phyloP scores from a whole-genome alignment of 2,797 vertebrate genomes.

The Heteromormyrus szaboi region DNA sequence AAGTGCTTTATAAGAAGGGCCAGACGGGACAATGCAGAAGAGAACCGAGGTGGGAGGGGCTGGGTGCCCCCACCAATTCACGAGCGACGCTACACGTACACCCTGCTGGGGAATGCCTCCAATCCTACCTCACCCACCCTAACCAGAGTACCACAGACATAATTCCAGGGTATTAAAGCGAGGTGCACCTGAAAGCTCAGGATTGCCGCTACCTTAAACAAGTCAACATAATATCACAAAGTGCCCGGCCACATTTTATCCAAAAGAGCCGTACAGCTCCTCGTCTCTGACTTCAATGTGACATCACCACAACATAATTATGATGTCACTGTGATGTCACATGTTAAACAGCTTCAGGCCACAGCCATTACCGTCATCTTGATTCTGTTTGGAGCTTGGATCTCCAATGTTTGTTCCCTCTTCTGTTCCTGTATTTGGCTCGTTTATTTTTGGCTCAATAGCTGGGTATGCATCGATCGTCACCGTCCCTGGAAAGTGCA shows the following conservation, averaged over 20 bases:
- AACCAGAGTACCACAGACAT: constrained; percentile 26
- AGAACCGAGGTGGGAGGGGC: constrained; percentile 20
- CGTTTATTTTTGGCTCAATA: neutral
- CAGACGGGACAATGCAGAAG: neutral
- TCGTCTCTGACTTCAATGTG: neutral
- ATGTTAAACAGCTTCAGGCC: neutral
- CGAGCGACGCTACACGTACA: constrained; percentile 37
- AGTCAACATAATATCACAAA: constrained; percentile 27
- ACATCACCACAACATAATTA: neutral
- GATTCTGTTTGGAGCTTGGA: neutral
- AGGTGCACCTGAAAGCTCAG: neutral
- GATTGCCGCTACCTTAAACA: constrained; percentile 6
- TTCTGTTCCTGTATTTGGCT: neutral
- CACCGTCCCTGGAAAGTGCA: neutral
- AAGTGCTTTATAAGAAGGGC: neutral
- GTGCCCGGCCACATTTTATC: constrained; percentile 39
- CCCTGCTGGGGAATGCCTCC: constrained; percentile 19
- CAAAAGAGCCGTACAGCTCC: neutral
- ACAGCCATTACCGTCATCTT: neutral
- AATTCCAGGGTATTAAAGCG: constrained; percentile 23
- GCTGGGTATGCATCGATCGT: neutral
- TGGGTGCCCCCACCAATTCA: neutral
- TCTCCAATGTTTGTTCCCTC: neutral
- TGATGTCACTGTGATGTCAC: neutral
- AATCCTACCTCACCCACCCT: neutral